phyloP scores from a whole-genome alignment of 2,888 invertebrate genomes.

The Theretra japonica region DNA sequence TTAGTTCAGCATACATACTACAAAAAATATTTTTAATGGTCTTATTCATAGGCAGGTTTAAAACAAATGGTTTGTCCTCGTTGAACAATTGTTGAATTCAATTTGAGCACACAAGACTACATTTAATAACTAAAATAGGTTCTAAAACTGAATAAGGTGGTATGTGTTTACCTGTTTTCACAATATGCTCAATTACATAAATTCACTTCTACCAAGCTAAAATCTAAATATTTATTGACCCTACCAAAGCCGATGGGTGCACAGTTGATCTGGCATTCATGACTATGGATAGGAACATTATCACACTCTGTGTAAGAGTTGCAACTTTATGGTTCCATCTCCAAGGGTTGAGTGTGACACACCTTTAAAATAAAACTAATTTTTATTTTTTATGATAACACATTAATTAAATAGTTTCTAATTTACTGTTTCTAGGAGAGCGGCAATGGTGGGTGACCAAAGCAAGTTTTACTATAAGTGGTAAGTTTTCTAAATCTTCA shows the following conservation, averaged over 20 bases:
- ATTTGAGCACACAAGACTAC: too few relatives aligned
- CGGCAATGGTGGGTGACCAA: not conserved
- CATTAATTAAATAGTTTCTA: not conserved
- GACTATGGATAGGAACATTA: slow-evolving; percentile 83
- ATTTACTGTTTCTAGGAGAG: not conserved
- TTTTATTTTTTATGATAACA: slow-evolving; percentile 13
- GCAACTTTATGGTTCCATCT: slow-evolving; percentile 59
- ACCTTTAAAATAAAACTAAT: slow-evolving; percentile 17
- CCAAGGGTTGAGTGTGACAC: slow-evolving; percentile 80
- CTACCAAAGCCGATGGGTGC: slow-evolving; percentile 83
- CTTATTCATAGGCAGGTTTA: too few relatives aligned
- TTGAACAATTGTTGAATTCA: too few relatives aligned
- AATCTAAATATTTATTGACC: slow-evolving; percentile 50
- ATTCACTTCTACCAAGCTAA: not conserved
- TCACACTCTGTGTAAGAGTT: slow-evolving; percentile 79
- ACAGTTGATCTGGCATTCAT: slow-evolving; percentile 62
- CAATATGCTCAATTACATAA: too few relatives aligned
- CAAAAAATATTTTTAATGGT: too few relatives aligned
- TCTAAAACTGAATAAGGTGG: too few relatives aligned
- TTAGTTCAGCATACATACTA: too few relatives aligned
- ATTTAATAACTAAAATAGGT: too few relatives aligned
- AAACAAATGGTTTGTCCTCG: too few relatives aligned
- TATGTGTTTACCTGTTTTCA: too few relatives aligned
- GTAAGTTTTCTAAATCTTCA: too few relatives aligned
- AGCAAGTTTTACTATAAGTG: not conserved